Conservation (phyloP, 2,113 vertebrate species). For the Malaclemys terrapin region DNA sequence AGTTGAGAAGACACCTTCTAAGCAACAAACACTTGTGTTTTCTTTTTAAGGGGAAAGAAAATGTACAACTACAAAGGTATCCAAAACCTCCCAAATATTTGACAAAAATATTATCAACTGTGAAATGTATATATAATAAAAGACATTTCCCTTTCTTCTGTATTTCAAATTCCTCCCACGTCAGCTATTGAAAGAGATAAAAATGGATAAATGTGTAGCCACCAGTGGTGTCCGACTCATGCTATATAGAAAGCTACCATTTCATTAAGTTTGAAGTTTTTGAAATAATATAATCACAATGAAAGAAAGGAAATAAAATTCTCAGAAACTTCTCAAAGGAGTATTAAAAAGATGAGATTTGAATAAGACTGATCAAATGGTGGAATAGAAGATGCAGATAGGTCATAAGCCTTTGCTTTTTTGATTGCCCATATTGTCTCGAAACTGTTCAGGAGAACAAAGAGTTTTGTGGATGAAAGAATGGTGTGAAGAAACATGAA, state of each 20-base stretch:
- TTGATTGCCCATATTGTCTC: slow-evolving; percentile 84
- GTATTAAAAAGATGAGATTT: slow-evolving; percentile 82
- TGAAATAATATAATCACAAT: slow-evolving; percentile 79
- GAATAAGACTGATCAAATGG: slow-evolving; percentile 82
- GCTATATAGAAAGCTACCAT: slow-evolving; percentile 72
- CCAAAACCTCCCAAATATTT: not conserved
- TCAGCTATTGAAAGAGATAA: slow-evolving; percentile 75
- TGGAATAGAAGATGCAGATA: slow-evolving; percentile 75
- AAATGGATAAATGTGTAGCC: slow-evolving; percentile 77
- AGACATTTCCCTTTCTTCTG: slow-evolving; percentile 19
- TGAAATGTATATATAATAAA: slow-evolving; percentile 41
- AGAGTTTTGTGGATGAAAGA: slow-evolving; percentile 82
- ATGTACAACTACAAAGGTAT: slow-evolving; percentile 18
- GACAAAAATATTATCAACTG: not conserved
- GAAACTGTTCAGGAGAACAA: slow-evolving; percentile 83
- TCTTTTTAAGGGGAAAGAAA: slow-evolving; percentile 16
- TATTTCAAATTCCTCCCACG: slow-evolving; percentile 66
- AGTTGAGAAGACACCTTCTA: not conserved
- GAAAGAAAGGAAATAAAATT: slow-evolving; percentile 84
- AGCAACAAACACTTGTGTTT: not conserved
- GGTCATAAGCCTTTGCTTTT: slow-evolving; percentile 75
- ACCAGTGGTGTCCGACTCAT: slow-evolving; percentile 62
- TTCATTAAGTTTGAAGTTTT: slow-evolving; percentile 77
- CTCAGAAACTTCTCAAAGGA: slow-evolving; percentile 79
- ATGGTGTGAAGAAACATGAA: slow-evolving; percentile 82